These are phyloP conservation scores for Liposcelis brunnea DNA, from an alignment of 2,888 invertebrate genomes.

Conservation along the genomic window DNA sequence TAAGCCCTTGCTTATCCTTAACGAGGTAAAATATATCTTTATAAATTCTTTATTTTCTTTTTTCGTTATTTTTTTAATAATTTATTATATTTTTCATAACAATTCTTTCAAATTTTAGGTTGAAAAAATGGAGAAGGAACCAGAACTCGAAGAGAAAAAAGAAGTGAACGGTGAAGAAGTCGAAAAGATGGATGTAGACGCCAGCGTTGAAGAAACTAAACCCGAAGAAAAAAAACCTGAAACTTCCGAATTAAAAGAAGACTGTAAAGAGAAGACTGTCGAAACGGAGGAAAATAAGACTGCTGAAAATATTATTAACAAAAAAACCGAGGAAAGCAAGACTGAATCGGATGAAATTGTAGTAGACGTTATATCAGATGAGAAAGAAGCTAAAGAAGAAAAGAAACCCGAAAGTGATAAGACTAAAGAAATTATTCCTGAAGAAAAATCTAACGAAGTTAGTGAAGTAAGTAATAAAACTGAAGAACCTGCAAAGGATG, in stretches of 20 bases:
- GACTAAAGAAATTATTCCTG: conserved; percentile 7
- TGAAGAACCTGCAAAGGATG: conserved; percentile 16
- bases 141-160: conserved; percentile 19
- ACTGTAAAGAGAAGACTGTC: conserved; percentile 15
- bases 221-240: conserved; percentile 12
- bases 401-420: conserved; percentile 8
- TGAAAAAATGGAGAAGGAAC: conserved; percentile 10
- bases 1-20: too few relatives aligned
- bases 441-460: conserved; percentile 5
- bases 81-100: background rate
- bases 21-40: too few relatives aligned
- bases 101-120: background rate
- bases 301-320: conserved; percentile 10
- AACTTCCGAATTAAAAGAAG: conserved; percentile 20
- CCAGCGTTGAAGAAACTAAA: conserved; percentile 22
- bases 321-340: conserved; percentile 11
- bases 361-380: conserved; percentile 9
- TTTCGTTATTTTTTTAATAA: too few relatives aligned
- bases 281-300: conserved; percentile 3
- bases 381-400: conserved; percentile 12
- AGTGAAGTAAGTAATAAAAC: conserved; percentile 14
- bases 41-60: too few relatives aligned
- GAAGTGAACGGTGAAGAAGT: conserved; percentile 18
- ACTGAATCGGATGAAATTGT: conserved; percentile 11
- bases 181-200: conserved; percentile 22